phyloP scores from a whole-genome alignment of 2,113 vertebrate genomes.

The Eulacestoma nigropectus region DNA sequence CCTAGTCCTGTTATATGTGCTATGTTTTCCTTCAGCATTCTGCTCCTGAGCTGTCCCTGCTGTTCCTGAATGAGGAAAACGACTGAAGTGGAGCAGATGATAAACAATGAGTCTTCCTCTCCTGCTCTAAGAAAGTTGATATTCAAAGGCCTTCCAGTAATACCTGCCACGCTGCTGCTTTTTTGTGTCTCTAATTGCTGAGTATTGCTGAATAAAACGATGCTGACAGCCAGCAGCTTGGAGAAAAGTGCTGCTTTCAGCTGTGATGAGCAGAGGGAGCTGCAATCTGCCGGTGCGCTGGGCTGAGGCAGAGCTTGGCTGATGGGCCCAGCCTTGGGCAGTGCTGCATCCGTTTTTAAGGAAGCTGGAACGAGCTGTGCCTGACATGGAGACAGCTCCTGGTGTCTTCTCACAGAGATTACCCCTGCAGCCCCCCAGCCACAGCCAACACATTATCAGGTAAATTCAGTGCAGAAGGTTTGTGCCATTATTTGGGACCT shows the following conservation, averaged over 20 bases:
- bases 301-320: neutral
- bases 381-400: neutral
- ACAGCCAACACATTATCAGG: neutral
- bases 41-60: neutral
- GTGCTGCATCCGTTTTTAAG: rapidly evolving
- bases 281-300: neutral
- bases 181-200: neutral
- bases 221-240: neutral
- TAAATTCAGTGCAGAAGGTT: neutral
- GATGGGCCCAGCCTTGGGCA: neutral
- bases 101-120: neutral
- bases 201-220: neutral
- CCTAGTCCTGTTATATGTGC: neutral
- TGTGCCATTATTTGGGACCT: neutral
- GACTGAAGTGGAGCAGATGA: neutral
- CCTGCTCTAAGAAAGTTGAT: neutral
- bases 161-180: neutral
- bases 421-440: neutral
- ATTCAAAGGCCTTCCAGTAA: neutral
- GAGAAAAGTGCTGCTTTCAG: neutral
- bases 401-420: neutral
- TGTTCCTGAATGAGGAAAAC: neutral
- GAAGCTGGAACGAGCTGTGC: neutral
- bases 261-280: neutral
- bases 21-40: neutral